phyloP scores from a whole-genome alignment of 2,113 vertebrate species.

The Taxidea taxus region DNA sequence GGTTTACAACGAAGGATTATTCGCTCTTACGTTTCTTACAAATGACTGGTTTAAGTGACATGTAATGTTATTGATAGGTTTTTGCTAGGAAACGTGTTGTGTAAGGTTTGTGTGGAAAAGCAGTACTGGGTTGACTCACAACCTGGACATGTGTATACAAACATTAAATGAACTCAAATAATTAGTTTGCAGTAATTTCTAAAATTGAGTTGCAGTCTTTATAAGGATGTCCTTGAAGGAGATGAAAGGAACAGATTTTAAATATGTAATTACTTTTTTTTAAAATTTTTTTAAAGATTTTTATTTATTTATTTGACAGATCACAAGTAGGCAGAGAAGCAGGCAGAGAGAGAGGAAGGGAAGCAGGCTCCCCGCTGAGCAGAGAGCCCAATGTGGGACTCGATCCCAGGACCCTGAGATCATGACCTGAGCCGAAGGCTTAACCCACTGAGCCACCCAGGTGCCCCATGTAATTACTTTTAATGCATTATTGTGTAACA shows the following conservation, averaged over 20 bases:
- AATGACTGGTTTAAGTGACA: neutral
- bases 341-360: too few relatives aligned
- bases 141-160: neutral
- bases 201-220: constrained; percentile 48
- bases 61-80: neutral
- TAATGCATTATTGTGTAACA: constrained; percentile 38
- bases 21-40: constrained; percentile 25
- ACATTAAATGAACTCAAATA: constrained; percentile 18
- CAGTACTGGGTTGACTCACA: neutral
- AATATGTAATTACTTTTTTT: constrained; percentile 51
- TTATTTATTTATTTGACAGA: too few relatives aligned
- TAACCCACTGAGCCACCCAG: too few relatives aligned
- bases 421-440: too few relatives aligned
- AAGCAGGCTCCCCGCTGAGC: too few relatives aligned
- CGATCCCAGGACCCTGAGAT: too few relatives aligned
- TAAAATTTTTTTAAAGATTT: too few relatives aligned
- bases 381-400: too few relatives aligned
- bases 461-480: constrained; percentile 48
- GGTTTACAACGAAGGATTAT: constrained; percentile 18
- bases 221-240: constrained; percentile 50
- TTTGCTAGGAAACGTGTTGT: neutral
- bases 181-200: constrained; percentile 38
- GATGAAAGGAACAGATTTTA: constrained; percentile 54
- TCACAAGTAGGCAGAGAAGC: too few relatives aligned
- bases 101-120: constrained; percentile 27